phyloP scores from a whole-genome alignment of 2,888 invertebrate genomes.

The Agapostemon virescens region DNA sequence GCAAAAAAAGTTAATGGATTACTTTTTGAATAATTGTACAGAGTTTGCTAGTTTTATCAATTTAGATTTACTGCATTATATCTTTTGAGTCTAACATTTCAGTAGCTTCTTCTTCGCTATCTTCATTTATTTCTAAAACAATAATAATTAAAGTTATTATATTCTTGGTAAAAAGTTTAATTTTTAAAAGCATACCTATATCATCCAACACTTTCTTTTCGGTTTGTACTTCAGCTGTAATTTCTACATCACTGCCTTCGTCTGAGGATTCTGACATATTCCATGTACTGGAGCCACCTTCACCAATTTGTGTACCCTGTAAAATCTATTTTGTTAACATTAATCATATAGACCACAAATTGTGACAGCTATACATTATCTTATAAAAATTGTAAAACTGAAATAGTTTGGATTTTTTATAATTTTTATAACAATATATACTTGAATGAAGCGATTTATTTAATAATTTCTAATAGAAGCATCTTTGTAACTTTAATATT shows the following conservation, averaged over 20 bases:
- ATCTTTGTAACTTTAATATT: too few species aligned
- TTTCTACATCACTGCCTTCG: constrained; percentile 73
- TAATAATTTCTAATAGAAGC: too few species aligned
- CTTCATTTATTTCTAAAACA: constrained; percentile 78
- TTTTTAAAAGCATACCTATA: constrained; percentile 71
- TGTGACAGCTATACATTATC: too few species aligned
- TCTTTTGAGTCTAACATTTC: constrained; percentile 72
- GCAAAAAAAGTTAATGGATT: constrained; percentile 9
- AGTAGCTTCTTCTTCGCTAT: constrained; percentile 80
- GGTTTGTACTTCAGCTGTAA: constrained; percentile 70
- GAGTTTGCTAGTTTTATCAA: constrained; percentile 25
- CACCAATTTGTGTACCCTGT: constrained; percentile 74
- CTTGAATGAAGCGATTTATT: too few species aligned
- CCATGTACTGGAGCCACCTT: constrained; percentile 76
- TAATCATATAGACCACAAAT: too few species aligned
- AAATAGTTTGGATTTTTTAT: too few species aligned
- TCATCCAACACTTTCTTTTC: constrained; percentile 71
- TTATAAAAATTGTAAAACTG: too few species aligned
- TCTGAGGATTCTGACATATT: constrained; percentile 71
- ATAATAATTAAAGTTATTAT: constrained; percentile 37
- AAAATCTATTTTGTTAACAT: constrained; percentile 34
- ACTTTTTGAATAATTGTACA: not conserved
- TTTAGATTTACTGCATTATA: constrained; percentile 64
- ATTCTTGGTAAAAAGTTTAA: constrained; percentile 1
- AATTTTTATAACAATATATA: too few species aligned